Evolutionary conservation across 2,113 vertebrate genomes (phyloP).

Genomic region (Hippopotamus amphibius): DNA sequence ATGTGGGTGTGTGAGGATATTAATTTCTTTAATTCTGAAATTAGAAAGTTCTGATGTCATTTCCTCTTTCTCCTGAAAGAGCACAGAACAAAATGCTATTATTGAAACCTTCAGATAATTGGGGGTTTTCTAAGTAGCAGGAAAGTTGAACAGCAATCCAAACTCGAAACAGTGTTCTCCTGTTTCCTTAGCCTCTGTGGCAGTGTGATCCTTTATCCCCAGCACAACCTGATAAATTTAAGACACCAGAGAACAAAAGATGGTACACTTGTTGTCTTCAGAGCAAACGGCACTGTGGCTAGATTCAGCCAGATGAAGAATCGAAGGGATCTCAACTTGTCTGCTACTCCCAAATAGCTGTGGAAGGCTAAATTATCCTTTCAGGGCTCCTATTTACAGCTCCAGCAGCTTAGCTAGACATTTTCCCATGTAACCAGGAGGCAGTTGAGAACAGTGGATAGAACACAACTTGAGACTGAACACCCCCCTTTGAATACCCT

Average conservation of each 20-base stretch:
- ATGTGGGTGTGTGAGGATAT: constrained; percentile 34
- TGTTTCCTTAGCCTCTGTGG: background rate
- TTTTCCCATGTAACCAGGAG: background rate
- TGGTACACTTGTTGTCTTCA: background rate
- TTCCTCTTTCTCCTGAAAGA: constrained; percentile 50
- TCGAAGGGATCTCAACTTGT: background rate
- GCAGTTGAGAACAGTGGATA: background rate
- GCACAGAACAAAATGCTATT: constrained; percentile 12
- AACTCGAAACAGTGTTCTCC: background rate
- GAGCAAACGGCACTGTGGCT: background rate
- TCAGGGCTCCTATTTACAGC: background rate
- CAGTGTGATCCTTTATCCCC: background rate
- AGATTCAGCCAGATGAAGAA: background rate
- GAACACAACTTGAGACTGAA: background rate
- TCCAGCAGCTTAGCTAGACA: background rate
- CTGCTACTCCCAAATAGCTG: background rate
- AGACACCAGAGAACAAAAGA: background rate
- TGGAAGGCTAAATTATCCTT: background rate
- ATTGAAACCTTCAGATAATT: constrained; percentile 40
- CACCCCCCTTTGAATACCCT: background rate
- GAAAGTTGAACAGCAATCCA: background rate
- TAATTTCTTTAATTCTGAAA: constrained; percentile 68
- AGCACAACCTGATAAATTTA: background rate
- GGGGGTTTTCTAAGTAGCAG: constrained; percentile 7
- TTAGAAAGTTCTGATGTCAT: constrained; percentile 67